phyloP scores from a whole-genome alignment of 2,797 vertebrate genomes.

The Aplochiton taeniatus region DNA sequence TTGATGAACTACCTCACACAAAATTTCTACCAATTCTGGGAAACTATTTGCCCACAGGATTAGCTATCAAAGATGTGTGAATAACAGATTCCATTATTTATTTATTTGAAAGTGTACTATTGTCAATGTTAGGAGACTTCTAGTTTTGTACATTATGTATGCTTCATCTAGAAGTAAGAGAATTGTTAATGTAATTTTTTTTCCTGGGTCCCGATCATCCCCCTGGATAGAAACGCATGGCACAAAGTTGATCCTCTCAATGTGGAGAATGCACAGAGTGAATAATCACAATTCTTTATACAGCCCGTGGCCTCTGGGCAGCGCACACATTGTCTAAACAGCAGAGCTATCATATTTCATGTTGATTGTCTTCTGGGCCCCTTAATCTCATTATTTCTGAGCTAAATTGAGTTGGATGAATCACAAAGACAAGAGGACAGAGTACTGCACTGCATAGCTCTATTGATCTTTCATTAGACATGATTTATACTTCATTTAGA shows the following conservation, averaged over 20 bases:
- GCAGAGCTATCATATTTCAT: constrained; percentile 35
- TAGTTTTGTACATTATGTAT: constrained; percentile 86
- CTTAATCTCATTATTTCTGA: constrained; percentile 27
- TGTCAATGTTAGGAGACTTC: constrained; percentile 83
- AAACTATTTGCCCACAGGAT: constrained; percentile 81
- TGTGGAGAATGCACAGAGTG: constrained; percentile 9
- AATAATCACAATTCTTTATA: constrained; percentile 20
- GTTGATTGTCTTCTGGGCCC: constrained; percentile 32
- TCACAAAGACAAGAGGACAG: constrained; percentile 18
- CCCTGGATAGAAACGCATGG: constrained; percentile 11
- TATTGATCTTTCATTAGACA: constrained; percentile 45
- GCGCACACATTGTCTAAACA: constrained; percentile 27
- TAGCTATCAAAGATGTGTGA: constrained; percentile 85
- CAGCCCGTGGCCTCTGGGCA: constrained; percentile 16
- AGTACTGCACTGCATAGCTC: constrained; percentile 6
- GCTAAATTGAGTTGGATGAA: constrained; percentile 36
- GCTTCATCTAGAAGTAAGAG: constrained; percentile 83
- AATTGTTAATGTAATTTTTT: constrained; percentile 72
- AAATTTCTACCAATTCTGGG: constrained; percentile 85
- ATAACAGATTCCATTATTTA: constrained; percentile 85
- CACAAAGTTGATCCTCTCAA: constrained; percentile 14
- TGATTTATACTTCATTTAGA: constrained; percentile 39
- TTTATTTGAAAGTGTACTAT: constrained; percentile 85
- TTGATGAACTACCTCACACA: constrained; percentile 97
- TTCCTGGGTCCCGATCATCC: constrained; percentile 17